phyloP scores from a whole-genome alignment of 1,140 invertebrate species.

The Lutraria rhynchaena region DNA sequence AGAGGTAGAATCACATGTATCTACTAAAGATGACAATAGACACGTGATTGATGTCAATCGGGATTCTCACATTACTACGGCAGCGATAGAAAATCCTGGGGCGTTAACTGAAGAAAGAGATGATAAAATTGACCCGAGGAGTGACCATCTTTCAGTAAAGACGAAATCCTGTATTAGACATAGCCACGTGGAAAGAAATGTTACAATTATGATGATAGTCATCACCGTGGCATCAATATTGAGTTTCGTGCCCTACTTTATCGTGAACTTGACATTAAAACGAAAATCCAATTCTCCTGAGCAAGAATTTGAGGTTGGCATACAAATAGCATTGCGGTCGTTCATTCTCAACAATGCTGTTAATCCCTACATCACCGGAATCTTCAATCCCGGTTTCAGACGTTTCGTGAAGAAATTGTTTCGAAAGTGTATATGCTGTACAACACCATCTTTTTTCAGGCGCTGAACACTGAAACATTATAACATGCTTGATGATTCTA shows the following conservation, averaged over 20 bases:
- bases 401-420: not conserved
- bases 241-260: constrained; percentile 30
- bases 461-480: too few species aligned
- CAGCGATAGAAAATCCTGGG: too few species aligned
- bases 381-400: constrained; percentile 5
- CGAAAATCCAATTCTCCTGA: constrained; percentile 5
- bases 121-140: too few species aligned
- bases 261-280: not conserved
- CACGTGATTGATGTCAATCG: too few species aligned
- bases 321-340: constrained; percentile 4
- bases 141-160: too few species aligned
- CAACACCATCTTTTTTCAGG: too few species aligned
- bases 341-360: constrained; percentile 22
- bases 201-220: constrained; percentile 11
- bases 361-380: constrained; percentile 10
- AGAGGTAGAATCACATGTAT: too few species aligned
- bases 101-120: too few species aligned
- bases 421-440: constrained; percentile 29
- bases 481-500: too few species aligned
- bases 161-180: too few species aligned
- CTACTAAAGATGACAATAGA: too few species aligned
- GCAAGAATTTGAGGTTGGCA: constrained; percentile 2
- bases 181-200: not conserved
- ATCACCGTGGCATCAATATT: not conserved
- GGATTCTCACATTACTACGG: too few species aligned